Conservation (phyloP, 2,888 invertebrate genomes). For the Drepanosiphum platanoidis region DNA sequence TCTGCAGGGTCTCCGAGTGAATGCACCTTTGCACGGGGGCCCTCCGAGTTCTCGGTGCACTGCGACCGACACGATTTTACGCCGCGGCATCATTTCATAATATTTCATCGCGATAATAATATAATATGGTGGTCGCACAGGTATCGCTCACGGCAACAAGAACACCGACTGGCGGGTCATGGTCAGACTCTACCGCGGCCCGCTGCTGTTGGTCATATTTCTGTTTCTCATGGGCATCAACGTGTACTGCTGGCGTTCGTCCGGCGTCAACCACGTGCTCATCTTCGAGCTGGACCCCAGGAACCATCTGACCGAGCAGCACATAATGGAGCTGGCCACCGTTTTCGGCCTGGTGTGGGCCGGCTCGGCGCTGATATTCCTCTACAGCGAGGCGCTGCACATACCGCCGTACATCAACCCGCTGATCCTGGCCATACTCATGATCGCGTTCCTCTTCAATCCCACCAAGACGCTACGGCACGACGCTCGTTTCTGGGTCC, state of each 20-base stretch:
- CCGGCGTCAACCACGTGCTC: constrained; percentile 96
- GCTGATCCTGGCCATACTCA: constrained; percentile 82
- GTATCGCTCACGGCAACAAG: constrained; percentile 76
- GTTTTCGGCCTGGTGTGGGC: constrained; percentile 96
- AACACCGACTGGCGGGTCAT: constrained; percentile 81
- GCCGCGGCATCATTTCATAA: too few relatives aligned
- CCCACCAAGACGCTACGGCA: constrained; percentile 91
- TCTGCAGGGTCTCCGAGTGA: too few relatives aligned
- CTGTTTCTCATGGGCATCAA: constrained; percentile 95
- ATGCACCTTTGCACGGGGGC: too few relatives aligned
- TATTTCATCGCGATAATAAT: too few relatives aligned
- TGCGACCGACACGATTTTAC: not conserved
- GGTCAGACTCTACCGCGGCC: constrained; percentile 91
- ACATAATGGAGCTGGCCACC: constrained; percentile 92
- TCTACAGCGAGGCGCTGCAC: constrained; percentile 78
- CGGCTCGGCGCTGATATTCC: constrained; percentile 79
- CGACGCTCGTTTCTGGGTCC: constrained; percentile 93
- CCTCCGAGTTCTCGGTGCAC: too few relatives aligned
- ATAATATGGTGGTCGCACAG: constrained; percentile 69
- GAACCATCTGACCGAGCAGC: constrained; percentile 92
- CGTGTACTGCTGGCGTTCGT: constrained; percentile 96
- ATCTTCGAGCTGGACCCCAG: constrained; percentile 97
- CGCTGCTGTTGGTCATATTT: constrained; percentile 90
- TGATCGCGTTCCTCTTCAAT: constrained; percentile 85
- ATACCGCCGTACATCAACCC: constrained; percentile 95